phyloP scores from a whole-genome alignment of 2,888 invertebrate species.

The Plagodis pulveraria region DNA sequence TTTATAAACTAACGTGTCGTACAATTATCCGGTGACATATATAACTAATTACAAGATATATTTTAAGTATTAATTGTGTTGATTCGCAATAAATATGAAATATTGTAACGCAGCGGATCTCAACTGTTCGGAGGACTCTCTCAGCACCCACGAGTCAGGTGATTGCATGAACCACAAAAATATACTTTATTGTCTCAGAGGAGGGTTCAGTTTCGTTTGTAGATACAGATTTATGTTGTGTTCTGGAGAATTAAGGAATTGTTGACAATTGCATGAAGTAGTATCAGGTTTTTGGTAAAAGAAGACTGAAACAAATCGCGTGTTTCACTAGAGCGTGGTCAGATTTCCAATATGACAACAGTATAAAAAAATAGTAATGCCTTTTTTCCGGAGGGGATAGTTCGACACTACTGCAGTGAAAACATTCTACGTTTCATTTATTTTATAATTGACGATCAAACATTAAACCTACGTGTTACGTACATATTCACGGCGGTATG shows the following conservation, averaged over 20 bases:
- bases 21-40: no score
- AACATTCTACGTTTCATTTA: no score
- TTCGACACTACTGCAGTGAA: no score
- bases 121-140: conserved; percentile 92
- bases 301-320: not conserved
- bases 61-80: not conserved
- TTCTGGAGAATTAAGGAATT: not conserved
- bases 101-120: conserved; percentile 87
- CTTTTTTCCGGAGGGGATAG: no score
- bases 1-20: no score
- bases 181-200: conserved; percentile 33
- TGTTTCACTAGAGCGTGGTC: no score
- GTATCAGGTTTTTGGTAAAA: not conserved
- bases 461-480: no score
- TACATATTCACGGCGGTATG: no score
- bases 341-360: no score
- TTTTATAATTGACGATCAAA: no score
- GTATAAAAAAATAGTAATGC: no score
- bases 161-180: conserved; percentile 74
- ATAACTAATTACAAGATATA: no score
- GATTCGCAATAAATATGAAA: conserved; percentile 21
- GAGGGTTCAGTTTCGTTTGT: conserved; percentile 35
- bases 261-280: not conserved
- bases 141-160: conserved; percentile 93
- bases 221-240: conserved; percentile 22